Percentiles rank a stretch among this genome's conserved stretches.
Evolutionary conservation across 2,113 vertebrate genomes (phyloP).

Genomic region (Procavia capensis): DNA sequence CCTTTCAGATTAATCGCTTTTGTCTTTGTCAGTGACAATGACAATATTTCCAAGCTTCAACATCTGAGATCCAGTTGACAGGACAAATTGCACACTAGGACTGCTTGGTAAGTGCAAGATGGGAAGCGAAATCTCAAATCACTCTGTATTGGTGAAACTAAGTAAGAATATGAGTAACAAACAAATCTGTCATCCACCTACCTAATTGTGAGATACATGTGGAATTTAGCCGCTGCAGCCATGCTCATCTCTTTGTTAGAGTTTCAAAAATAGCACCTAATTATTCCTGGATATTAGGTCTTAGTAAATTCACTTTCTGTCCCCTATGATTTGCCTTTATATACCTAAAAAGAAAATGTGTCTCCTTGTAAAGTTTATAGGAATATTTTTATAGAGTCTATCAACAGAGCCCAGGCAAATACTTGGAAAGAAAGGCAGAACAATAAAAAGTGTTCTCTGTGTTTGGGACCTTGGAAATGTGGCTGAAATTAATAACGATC

Average conservation of each 20-base stretch:
- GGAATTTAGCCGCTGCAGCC: slow-evolving; percentile 40
- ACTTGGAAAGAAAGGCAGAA: not conserved
- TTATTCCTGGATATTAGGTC: not conserved
- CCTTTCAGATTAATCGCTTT: slow-evolving; percentile 76
- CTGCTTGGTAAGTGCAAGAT: slow-evolving; percentile 44
- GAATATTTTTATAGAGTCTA: slow-evolving; percentile 6
- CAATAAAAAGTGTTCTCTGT: not conserved
- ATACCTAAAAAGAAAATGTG: slow-evolving; percentile 36
- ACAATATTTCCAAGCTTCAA: slow-evolving; percentile 72
- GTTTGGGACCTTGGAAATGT: not conserved
- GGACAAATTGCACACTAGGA: slow-evolving; percentile 58
- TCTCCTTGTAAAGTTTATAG: not conserved
- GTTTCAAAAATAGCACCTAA: slow-evolving; percentile 44
- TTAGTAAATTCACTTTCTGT: not conserved
- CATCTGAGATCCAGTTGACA: slow-evolving; percentile 55
- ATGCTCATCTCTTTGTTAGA: not conserved
- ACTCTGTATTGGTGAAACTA: slow-evolving; percentile 1
- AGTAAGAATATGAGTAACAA: slow-evolving; percentile 7
- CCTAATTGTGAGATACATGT: not conserved
- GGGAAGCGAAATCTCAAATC: not conserved
- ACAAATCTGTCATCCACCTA: slow-evolving; percentile 46
- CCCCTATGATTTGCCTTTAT: not conserved
- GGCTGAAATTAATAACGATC: not conserved
- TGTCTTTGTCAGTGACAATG: slow-evolving; percentile 71
- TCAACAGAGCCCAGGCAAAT: not conserved